Conservation (phyloP, 2,113 vertebrate genomes). For the Brevimyrus niger region DNA sequence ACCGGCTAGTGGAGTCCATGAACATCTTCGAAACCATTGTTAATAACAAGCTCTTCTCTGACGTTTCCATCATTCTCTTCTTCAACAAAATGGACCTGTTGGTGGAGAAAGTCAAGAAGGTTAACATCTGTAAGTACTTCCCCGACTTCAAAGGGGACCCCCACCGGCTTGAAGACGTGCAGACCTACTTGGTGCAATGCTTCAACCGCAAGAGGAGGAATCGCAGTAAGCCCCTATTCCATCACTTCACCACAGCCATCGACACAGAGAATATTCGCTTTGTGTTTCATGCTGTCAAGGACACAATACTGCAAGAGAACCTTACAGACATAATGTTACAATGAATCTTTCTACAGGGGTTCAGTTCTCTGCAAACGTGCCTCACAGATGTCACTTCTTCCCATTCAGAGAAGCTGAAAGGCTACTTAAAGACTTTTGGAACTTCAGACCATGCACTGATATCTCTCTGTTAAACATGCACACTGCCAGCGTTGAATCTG, state of each 20-base stretch:
- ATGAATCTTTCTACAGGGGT: slow-evolving; percentile 47
- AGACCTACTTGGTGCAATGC: slow-evolving; percentile 84
- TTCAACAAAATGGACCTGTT: slow-evolving; percentile 97
- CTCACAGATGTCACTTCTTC: neutral
- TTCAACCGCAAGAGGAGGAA: slow-evolving; percentile 86
- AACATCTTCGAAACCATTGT: slow-evolving; percentile 98
- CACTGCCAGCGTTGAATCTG: neutral
- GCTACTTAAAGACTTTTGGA: neutral
- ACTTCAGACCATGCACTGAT: slow-evolving; percentile 1
- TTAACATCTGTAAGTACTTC: slow-evolving; percentile 89
- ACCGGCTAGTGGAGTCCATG: slow-evolving; percentile 92
- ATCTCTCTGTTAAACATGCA: neutral
- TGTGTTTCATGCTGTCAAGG: slow-evolving; percentile 92
- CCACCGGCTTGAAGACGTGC: slow-evolving; percentile 79
- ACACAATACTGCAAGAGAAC: slow-evolving; percentile 95
- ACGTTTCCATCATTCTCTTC: slow-evolving; percentile 94
- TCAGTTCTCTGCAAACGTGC: neutral
- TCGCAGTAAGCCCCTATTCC: slow-evolving; percentile 84
- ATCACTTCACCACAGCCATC: slow-evolving; percentile 95
- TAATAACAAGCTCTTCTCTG: slow-evolving; percentile 96
- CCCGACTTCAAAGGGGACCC: slow-evolving; percentile 84
- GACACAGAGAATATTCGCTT: slow-evolving; percentile 98
- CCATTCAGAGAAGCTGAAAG: neutral
- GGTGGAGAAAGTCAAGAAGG: slow-evolving; percentile 80
- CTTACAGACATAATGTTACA: slow-evolving; percentile 98